A percentile compares a stretch with the other conserved stretches of the same genome.
phyloP scores from a whole-genome alignment of 2,113 vertebrate genomes.

The Psammodynastes pulverulentus region DNA sequence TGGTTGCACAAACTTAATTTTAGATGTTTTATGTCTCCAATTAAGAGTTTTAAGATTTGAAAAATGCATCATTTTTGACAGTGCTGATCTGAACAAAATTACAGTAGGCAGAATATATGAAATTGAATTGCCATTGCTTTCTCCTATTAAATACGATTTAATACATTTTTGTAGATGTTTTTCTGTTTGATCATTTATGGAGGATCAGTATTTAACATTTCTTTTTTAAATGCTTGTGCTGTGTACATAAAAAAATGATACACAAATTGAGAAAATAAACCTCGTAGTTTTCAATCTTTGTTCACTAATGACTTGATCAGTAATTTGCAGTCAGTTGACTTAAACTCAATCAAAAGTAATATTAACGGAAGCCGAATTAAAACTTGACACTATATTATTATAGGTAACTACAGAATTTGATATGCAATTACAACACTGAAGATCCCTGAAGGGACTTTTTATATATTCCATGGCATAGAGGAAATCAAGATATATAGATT shows the following conservation, averaged over 20 bases:
- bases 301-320: background rate
- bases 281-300: background rate
- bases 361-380: background rate
- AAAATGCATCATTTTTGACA: background rate
- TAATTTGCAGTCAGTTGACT: background rate
- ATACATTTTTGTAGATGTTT: background rate
- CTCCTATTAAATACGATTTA: background rate
- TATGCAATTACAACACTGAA: background rate
- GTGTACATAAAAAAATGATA: background rate
- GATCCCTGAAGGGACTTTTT: background rate
- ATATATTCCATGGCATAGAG: background rate
- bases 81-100: background rate
- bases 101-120: background rate
- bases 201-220: background rate
- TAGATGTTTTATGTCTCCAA: background rate
- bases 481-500: background rate
- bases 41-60: background rate
- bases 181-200: background rate
- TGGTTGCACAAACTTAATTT: background rate
- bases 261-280: background rate
- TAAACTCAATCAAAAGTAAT: background rate
- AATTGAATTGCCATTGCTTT: background rate
- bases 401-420: background rate
- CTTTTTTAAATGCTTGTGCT: background rate
- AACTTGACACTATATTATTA: background rate